Percentiles rank a stretch among this genome's conserved stretches.
Conservation (phyloP, 2,113 vertebrate genomes). For the Romanogobio albipinnatus region DNA sequence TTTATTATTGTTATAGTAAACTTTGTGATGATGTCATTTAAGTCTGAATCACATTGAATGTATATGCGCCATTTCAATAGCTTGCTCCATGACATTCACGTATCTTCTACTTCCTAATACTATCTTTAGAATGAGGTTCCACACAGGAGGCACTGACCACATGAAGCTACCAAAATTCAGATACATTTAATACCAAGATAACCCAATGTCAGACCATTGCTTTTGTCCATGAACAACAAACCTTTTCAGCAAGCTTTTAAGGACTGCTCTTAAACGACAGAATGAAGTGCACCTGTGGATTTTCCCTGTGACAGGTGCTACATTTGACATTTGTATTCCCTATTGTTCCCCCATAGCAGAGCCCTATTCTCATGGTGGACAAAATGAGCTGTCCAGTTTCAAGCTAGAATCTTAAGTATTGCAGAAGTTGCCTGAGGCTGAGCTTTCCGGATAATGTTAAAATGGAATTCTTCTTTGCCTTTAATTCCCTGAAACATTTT, state of each 20-base stretch:
- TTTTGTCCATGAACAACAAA: conserved; percentile 18
- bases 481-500: not conserved
- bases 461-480: not conserved
- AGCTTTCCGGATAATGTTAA: not conserved
- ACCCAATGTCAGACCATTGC: not conserved
- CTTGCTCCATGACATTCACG: not conserved
- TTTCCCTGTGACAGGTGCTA: conserved; percentile 12
- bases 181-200: conserved; percentile 11
- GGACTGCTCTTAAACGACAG: not conserved
- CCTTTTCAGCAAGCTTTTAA: conserved; percentile 30
- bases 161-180: not conserved
- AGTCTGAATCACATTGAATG: not conserved
- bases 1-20: not conserved
- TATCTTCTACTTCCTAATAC: not conserved
- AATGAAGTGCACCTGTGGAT: conserved; percentile 7
- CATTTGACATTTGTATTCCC: conserved; percentile 33
- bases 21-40: not conserved
- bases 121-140: conserved; percentile 19
- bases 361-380: conserved; percentile 4
- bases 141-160: not conserved
- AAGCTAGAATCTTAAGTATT: conserved; percentile 22
- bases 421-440: conserved; percentile 13
- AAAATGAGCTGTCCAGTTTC: not conserved
- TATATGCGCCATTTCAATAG: not conserved
- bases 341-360: conserved; percentile 13